These are phyloP conservation scores for Drosophila recens DNA, from an alignment of 2,888 invertebrate genomes.

Conservation along the genomic window DNA sequence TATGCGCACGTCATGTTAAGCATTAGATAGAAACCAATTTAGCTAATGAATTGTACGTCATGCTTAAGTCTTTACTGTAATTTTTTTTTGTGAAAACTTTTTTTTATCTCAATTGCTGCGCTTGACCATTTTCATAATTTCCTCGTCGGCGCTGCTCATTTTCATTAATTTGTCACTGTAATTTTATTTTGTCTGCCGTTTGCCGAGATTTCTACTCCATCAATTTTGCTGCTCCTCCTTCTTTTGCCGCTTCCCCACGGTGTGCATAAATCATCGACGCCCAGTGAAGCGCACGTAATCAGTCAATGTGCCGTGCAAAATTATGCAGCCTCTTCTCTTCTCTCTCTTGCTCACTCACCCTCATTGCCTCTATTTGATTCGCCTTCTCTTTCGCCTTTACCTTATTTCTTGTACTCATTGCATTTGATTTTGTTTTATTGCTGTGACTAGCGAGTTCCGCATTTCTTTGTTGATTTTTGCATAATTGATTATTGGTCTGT, in stretches of 20 bases:
- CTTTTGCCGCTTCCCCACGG: constrained; percentile 1
- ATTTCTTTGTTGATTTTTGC: constrained; percentile 57
- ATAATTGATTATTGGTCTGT: constrained; percentile 68
- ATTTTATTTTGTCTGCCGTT: constrained; percentile 52
- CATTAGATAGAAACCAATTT: constrained; percentile 9
- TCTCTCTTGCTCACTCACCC: constrained; percentile 1
- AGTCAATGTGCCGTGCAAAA: constrained; percentile 76
- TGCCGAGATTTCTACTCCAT: constrained; percentile 7
- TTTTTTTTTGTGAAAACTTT: constrained; percentile 4
- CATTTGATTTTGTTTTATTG: constrained; percentile 64
- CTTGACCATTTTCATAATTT: constrained; percentile 49
- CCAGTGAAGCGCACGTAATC: constrained; percentile 67
- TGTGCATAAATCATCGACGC: constrained; percentile 59
- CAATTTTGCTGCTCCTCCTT: background rate
- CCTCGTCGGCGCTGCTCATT: constrained; percentile 41
- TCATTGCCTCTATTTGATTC: constrained; percentile 7
- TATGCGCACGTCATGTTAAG: constrained; percentile 8
- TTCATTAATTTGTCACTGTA: constrained; percentile 69
- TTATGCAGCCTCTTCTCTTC: constrained; percentile 57
- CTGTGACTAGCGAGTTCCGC: constrained; percentile 62
- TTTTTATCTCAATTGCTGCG: constrained; percentile 25
- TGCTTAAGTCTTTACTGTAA: constrained; percentile 27
- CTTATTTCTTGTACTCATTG: constrained; percentile 34
- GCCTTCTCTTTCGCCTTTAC: constrained; percentile 1
- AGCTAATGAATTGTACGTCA: constrained; percentile 19